Conservation (phyloP, 2,797 vertebrate species). For the Spondyliosoma cantharus region DNA sequence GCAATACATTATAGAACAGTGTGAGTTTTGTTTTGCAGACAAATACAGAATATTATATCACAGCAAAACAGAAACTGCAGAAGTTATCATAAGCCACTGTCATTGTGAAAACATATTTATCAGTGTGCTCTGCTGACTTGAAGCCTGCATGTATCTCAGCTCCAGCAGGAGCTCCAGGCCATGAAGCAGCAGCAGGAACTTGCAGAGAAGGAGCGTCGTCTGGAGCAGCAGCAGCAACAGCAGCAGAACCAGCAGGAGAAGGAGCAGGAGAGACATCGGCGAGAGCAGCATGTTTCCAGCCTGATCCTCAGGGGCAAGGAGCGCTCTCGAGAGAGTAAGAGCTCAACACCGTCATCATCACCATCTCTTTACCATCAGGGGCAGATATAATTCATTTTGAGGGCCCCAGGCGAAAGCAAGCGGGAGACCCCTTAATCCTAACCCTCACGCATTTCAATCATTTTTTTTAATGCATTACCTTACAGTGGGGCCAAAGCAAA, state of each 20-base stretch:
- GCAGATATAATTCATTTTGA: conserved; percentile 26
- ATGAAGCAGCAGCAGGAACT: conserved; percentile 99
- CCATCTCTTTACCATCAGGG: conserved; percentile 33
- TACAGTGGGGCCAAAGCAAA: conserved; percentile 8
- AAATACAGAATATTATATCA: conserved; percentile 43
- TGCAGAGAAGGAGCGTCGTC: conserved; percentile 95
- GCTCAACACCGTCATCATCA: conserved; percentile 58
- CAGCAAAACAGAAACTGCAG: conserved; percentile 42
- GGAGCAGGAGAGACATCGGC: conserved; percentile 93
- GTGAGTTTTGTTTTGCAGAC: conserved; percentile 38
- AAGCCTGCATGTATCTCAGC: conserved; percentile 81
- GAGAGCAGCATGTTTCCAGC: conserved; percentile 91
- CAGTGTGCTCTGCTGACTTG: conserved; percentile 51
- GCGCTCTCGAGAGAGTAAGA: conserved; percentile 96
- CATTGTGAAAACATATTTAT: conserved; percentile 41
- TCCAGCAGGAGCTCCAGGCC: conserved; percentile 98
- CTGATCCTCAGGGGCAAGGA: conserved; percentile 93
- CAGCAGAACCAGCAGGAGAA: conserved; percentile 97
- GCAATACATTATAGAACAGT: conserved; percentile 57
- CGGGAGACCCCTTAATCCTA: conserved; percentile 10
- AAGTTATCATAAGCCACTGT: conserved; percentile 45
- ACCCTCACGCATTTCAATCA: conserved; percentile 37
- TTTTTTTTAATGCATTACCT: conserved; percentile 32
- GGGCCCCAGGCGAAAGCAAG: conserved; percentile 34
- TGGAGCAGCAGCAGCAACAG: conserved; percentile 89